phyloP scores from a whole-genome alignment of 2,797 vertebrate species.

The Propithecus perrieri region DNA sequence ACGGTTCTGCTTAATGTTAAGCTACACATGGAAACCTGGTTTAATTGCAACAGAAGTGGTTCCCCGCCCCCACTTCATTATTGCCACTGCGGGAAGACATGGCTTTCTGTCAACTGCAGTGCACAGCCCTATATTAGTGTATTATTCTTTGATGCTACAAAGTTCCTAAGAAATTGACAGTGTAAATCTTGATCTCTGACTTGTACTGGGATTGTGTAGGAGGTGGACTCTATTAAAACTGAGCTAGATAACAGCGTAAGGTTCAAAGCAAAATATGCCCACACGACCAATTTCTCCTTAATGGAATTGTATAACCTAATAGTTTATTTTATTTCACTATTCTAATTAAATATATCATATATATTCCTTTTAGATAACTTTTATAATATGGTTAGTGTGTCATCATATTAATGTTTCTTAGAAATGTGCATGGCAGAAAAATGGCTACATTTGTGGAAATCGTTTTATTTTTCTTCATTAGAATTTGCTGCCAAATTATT shows the following conservation, averaged over 20 bases:
- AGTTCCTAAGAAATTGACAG: not conserved
- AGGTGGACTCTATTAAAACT: not conserved
- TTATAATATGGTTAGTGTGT: not conserved
- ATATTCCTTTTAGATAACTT: not conserved
- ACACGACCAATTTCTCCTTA: not conserved
- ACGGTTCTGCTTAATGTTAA: conserved; percentile 63
- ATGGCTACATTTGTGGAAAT: not conserved
- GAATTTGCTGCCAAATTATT: not conserved
- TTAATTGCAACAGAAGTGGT: conserved; percentile 56
- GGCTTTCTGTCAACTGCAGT: not conserved
- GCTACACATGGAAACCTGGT: conserved; percentile 41
- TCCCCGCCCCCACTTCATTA: not conserved
- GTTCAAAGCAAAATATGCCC: not conserved
- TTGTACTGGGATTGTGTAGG: not conserved
- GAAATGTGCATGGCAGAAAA: not conserved
- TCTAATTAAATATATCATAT: not conserved
- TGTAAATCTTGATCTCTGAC: not conserved
- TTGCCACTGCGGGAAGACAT: not conserved
- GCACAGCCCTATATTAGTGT: not conserved
- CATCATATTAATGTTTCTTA: not conserved
- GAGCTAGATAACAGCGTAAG: not conserved
- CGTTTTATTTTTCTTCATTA: not conserved
- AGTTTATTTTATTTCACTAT: not conserved
- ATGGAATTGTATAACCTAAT: not conserved
- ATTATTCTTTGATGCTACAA: not conserved